Evolutionary conservation across 2,888 invertebrate genomes (phyloP), one percentile per base, ranked within the genome.

Genomic region (Corythucha ciliata): DNA sequence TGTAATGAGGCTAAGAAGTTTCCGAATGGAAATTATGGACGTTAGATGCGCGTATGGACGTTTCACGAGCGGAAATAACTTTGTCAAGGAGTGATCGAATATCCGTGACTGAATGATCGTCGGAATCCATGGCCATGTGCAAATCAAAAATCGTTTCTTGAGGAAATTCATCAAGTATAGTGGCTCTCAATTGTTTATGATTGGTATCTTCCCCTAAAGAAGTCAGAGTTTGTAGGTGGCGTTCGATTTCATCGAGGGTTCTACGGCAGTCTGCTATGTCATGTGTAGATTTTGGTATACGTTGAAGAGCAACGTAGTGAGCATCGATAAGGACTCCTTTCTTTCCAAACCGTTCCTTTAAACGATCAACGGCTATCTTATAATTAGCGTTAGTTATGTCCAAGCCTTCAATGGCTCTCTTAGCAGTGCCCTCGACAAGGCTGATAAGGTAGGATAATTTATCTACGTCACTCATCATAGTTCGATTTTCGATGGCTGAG

Each of bases 141-240:
- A 41, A 25, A n/a, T 41, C 25, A 6, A 25, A 14, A 7, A 41
- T 24, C n/a, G 24, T 21, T 20, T 40, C 40, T 20, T 20, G n/a
- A 3, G 40, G 40, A 14, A 40, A 40, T 40, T 40, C 8, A 3
- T 22, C 24, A 6, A 40, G 21, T 8, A 40, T 20, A 2, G 24
- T 40, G n/a, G 5, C 22, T n/a, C 40, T 20, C 8, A 39, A 39
- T 4, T 39, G 16, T 14, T 39, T 39, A 12, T 8, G 39, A 5
- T 39, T 16, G 3, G 39, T 39, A 22, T 39, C 18, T 16, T 40
- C 40, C 8, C 40, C 40, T n/a, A 40, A 40, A n/a, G 40, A 40
- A 2, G 21, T 14, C 20, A 40, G 25, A 4, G 22, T 40, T 6
- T 25, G 36, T 4, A 36, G 14, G 14, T 36, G 36, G 2, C 4